Percentiles rank a stretch among this genome's conserved stretches.
phyloP scores from a whole-genome alignment of 2,113 vertebrate species.

The human region GRCh38 chr2:47255001-47255500 shows the following conservation, averaged over 20 bases:
- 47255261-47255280: neutral
- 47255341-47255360: neutral
- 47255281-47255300: slow-evolving; percentile 5
- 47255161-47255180: neutral
- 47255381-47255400: too few relatives aligned
- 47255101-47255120: neutral
- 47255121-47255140: neutral
- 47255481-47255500: too few relatives aligned
- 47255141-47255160: neutral
- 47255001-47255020: neutral
- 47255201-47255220: slow-evolving; percentile 2
- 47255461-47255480: too few relatives aligned
- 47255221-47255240: neutral
- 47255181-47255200: neutral
- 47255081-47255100: neutral
- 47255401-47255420: too few relatives aligned
- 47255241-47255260: neutral
- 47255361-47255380: slow-evolving; percentile 10
- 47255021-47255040: neutral
- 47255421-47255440: too few relatives aligned
- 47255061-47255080: neutral
- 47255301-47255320: neutral
- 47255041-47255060: neutral
- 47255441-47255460: too few relatives aligned
- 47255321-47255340: neutral